Conservation (phyloP, 2,797 vertebrate genomes). For the Sebastes matsubarae region DNA sequence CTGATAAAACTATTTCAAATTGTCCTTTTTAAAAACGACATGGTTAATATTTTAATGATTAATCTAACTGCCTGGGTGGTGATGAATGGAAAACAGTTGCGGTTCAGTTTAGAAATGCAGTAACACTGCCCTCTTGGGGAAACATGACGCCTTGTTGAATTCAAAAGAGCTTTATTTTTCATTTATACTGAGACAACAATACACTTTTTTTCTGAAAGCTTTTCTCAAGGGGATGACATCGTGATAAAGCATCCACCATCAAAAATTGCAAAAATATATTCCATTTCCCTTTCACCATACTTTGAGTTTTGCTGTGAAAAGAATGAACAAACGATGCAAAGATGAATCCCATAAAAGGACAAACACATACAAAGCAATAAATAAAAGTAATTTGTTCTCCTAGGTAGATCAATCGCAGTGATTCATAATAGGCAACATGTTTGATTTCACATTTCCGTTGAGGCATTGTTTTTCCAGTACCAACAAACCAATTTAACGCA, state of each 20-base stretch:
- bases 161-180: conserved; percentile 72
- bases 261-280: conserved; percentile 78
- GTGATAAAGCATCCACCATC: conserved; percentile 59
- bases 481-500: conserved; percentile 42
- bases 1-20: not conserved
- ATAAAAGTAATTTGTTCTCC: conserved; percentile 69
- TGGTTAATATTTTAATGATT: not conserved
- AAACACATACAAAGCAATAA: conserved; percentile 70
- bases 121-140: conserved; percentile 53
- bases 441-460: conserved; percentile 68
- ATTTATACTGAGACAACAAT: conserved; percentile 65
- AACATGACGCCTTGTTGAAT: conserved; percentile 9
- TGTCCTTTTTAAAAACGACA: not conserved
- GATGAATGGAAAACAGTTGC: not conserved
- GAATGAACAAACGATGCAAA: conserved; percentile 53
- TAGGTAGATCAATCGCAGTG: conserved; percentile 50
- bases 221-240: conserved; percentile 59
- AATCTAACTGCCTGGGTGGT: not conserved
- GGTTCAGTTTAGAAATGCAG: not conserved
- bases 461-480: conserved; percentile 48
- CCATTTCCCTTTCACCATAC: conserved; percentile 72
- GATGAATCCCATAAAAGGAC: conserved; percentile 51
- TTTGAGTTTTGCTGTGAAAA: conserved; percentile 57
- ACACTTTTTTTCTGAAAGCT: conserved; percentile 65
- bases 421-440: conserved; percentile 44